Conservation (phyloP, 2,888 invertebrate species). For the Microplitis manilae region DNA sequence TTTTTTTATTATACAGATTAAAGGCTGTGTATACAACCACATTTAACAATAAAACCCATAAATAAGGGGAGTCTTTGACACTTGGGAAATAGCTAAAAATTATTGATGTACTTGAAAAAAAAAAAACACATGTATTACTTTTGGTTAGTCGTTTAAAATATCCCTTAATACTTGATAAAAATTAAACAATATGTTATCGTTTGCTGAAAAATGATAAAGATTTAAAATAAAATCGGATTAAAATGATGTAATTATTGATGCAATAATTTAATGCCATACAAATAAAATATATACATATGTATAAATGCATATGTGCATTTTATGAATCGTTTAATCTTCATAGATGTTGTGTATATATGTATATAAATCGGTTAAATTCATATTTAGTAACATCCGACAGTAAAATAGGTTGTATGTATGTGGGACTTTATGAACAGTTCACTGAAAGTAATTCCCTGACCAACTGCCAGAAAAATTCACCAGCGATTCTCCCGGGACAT, state of each 20-base stretch:
- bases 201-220: not conserved
- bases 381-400: conserved; percentile 1
- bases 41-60: not conserved
- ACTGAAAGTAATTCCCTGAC: conserved; percentile 1
- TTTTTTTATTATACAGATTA: conserved; percentile 3
- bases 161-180: not conserved
- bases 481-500: conserved; percentile 20
- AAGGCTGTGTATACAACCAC: not conserved
- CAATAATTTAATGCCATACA: conserved; percentile 24
- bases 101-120: not conserved
- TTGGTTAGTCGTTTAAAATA: not conserved
- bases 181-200: not conserved
- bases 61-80: conserved; percentile 6
- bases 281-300: not conserved
- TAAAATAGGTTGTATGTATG: not conserved
- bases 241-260: conserved; percentile 30
- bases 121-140: not conserved
- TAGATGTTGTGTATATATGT: not conserved
- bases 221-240: conserved; percentile 14
- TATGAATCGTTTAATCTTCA: conserved; percentile 14
- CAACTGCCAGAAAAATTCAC: conserved; percentile 5
- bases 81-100: conserved; percentile 28
- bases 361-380: not conserved
- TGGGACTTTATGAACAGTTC: not conserved
- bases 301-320: conserved; percentile 14